These are phyloP conservation scores for Oncorhynchus nerka DNA, from an alignment of 2,113 vertebrate genomes.

Conservation along the genomic window DNA sequence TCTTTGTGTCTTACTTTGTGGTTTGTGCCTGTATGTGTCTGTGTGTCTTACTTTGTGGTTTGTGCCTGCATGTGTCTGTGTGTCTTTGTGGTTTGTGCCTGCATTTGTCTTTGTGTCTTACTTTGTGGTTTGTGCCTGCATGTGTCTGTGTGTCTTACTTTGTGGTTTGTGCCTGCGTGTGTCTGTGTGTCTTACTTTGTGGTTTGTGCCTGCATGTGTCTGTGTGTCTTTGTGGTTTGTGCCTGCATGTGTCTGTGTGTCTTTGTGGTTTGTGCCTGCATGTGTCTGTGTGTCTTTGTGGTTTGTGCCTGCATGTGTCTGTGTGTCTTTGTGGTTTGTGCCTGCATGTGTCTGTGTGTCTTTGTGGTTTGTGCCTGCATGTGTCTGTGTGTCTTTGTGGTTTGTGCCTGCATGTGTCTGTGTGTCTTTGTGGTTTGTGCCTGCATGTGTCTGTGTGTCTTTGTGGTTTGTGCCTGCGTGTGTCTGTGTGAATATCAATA, in stretches of 20 bases:
- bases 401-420: too few species aligned
- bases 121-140: conserved; percentile 15
- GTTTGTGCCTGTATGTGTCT: conserved; percentile 12
- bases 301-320: too few species aligned
- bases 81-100: conserved; percentile 22
- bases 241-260: too few species aligned
- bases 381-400: too few species aligned
- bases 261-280: too few species aligned
- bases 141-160: background rate
- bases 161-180: conserved; percentile 14
- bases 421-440: too few species aligned
- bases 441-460: too few species aligned
- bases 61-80: conserved; percentile 10
- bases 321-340: too few species aligned
- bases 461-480: conserved; percentile 14
- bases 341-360: too few species aligned
- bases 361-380: too few species aligned
- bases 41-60: conserved; percentile 15
- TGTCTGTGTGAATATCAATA: conserved; percentile 33
- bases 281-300: too few species aligned
- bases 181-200: conserved; percentile 8
- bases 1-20: background rate
- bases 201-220: conserved; percentile 15
- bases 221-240: too few species aligned
- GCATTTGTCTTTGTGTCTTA: background rate